Conservation (phyloP, 2,113 vertebrate species). For the Bos indicus region DNA sequence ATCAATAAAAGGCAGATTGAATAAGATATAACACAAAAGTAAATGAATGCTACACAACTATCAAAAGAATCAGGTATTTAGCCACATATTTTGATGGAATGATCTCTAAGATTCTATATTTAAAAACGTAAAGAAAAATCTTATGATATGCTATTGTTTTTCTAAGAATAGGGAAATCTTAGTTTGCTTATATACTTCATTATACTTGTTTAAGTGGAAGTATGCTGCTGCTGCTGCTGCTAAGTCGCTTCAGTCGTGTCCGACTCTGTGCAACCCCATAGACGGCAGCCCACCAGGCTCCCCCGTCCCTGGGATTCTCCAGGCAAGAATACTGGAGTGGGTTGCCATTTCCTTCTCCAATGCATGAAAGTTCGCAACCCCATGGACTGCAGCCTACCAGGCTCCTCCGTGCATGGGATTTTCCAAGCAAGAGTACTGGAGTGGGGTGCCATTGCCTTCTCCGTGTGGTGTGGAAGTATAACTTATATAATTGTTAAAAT, state of each 20-base stretch:
- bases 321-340: no score
- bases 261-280: no score
- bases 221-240: no score
- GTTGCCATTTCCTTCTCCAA: no score
- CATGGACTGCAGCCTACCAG: no score
- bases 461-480: not conserved
- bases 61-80: not conserved
- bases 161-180: not conserved
- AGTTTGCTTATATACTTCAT: not conserved
- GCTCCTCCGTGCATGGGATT: no score
- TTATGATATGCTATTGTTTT: not conserved
- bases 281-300: no score
- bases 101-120: not conserved
- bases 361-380: no score
- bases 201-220: not conserved
- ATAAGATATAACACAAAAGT: not conserved
- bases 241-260: no score
- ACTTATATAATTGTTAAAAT: not conserved
- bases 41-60: not conserved
- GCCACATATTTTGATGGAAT: not conserved
- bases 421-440: no score
- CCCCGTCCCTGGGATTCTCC: no score
- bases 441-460: no score
- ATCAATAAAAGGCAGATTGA: not conserved
- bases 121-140: not conserved